phyloP scores from a whole-genome alignment of 2,888 invertebrate species.

The Trichogramma evanescens region DNA sequence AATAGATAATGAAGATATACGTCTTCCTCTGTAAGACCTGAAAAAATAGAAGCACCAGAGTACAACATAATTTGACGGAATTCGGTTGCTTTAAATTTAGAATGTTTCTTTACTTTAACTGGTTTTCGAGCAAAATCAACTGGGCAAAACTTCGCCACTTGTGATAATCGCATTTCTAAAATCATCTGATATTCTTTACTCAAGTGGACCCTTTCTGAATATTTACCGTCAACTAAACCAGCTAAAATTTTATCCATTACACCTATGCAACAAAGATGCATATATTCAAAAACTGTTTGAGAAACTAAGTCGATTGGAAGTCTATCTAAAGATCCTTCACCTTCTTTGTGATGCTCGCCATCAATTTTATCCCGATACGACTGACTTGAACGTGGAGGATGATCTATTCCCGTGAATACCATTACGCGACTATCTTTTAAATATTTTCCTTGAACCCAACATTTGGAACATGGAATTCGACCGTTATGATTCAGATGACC shows the following conservation, averaged over 20 bases:
- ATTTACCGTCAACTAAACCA: neutral
- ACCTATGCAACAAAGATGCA: slow-evolving; percentile 1
- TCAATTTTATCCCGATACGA: neutral
- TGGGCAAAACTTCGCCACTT: neutral
- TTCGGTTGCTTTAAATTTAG: slow-evolving; percentile 3
- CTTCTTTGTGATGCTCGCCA: slow-evolving; percentile 7
- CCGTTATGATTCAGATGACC: neutral
- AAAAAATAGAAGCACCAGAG: neutral
- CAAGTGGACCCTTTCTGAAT: neutral
- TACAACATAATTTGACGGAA: neutral
- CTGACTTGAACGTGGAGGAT: neutral
- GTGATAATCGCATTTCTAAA: neutral
- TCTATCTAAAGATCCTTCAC: neutral
- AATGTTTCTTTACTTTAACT: neutral
- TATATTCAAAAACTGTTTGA: slow-evolving; percentile 5
- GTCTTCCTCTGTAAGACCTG: slow-evolving; percentile 2
- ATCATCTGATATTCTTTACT: neutral
- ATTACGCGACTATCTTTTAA: neutral
- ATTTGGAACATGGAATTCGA: neutral
- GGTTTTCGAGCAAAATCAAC: slow-evolving; percentile 4
- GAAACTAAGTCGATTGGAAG: neutral
- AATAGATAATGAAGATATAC: slow-evolving; percentile 16
- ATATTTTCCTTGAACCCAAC: neutral
- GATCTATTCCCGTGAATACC: neutral
- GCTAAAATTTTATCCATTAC: neutral